Percentiles rank a stretch among this genome's conserved stretches.
phyloP scores from a whole-genome alignment of 2,888 invertebrate species.

The Barypeithes pellucidus region DNA sequence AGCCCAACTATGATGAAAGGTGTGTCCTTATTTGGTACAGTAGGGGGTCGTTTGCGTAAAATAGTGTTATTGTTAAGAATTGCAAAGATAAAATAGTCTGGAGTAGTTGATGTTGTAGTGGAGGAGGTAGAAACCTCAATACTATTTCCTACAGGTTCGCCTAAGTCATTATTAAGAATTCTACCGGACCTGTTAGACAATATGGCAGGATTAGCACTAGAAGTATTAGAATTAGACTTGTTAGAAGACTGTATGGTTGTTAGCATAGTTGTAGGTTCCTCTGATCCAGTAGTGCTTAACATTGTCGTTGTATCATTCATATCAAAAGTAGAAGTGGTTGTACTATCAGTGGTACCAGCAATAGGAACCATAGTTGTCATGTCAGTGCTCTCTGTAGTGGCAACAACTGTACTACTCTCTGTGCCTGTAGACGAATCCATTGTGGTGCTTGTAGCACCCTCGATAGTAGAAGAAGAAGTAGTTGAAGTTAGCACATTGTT shows the following conservation, averaged over 20 bases:
- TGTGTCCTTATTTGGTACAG: slow-evolving; percentile 79
- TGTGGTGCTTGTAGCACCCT: slow-evolving; percentile 43
- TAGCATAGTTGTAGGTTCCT: slow-evolving; percentile 34
- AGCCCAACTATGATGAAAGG: slow-evolving; percentile 85
- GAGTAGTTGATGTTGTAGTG: slow-evolving; percentile 63
- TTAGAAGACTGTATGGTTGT: slow-evolving; percentile 40
- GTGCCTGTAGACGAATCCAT: slow-evolving; percentile 20
- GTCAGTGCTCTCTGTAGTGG: slow-evolving; percentile 50
- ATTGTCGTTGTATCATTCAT: slow-evolving; percentile 38
- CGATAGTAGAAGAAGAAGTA: slow-evolving; percentile 52
- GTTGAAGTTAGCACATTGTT: slow-evolving; percentile 56
- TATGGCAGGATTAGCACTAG: slow-evolving; percentile 13
- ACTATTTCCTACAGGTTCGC: slow-evolving; percentile 59
- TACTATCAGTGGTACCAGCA: slow-evolving; percentile 50
- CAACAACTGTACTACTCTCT: slow-evolving; percentile 47
- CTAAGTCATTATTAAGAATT: slow-evolving; percentile 58
- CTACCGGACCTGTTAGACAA: slow-evolving; percentile 61
- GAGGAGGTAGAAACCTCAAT: slow-evolving; percentile 58
- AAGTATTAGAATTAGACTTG: slow-evolving; percentile 21
- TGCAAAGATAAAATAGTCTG: slow-evolving; percentile 83
- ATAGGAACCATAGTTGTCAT: slow-evolving; percentile 47
- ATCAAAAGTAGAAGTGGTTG: slow-evolving; percentile 38
- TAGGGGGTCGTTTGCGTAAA: slow-evolving; percentile 82
- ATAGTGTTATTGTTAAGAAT: slow-evolving; percentile 86
- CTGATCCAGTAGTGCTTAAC: slow-evolving; percentile 17